Conservation (phyloP, 2,888 invertebrate species). For the Catocala fraxini region DNA sequence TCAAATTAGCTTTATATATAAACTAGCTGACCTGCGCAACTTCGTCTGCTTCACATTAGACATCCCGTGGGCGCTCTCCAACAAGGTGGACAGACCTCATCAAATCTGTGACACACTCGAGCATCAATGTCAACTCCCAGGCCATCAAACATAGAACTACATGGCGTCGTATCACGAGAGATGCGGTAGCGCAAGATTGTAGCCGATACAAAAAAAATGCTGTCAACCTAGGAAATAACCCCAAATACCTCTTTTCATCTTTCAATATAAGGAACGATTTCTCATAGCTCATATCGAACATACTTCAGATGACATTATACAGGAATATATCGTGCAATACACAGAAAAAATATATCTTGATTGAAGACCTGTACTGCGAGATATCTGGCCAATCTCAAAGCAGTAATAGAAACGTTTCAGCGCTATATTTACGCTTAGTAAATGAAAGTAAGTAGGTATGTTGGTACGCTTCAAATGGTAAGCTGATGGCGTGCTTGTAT, state of each 20-base stretch:
- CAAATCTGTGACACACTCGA: too few species aligned
- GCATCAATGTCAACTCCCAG: too few species aligned
- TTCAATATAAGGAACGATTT: constrained; percentile 29
- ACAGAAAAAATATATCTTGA: constrained; percentile 39
- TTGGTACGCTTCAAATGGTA: constrained; percentile 15
- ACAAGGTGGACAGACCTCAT: too few species aligned
- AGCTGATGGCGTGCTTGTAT: background rate
- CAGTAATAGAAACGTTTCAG: constrained; percentile 73
- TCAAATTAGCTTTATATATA: too few species aligned
- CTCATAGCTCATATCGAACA: constrained; percentile 15
- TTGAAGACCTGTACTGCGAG: constrained; percentile 54
- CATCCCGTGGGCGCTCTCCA: too few species aligned
- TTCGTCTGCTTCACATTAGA: too few species aligned
- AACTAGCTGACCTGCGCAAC: too few species aligned
- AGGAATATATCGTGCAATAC: constrained; percentile 35
- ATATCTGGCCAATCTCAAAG: constrained; percentile 68
- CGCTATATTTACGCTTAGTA: constrained; percentile 71
- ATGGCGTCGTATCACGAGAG: too few species aligned
- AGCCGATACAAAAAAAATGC: constrained; percentile 14
- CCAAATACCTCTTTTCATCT: constrained; percentile 13
- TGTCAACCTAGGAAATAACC: constrained; percentile 14
- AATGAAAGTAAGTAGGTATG: constrained; percentile 64
- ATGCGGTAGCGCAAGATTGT: too few species aligned
- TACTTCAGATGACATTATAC: constrained; percentile 16
- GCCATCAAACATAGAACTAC: too few species aligned